Percentiles rank a stretch among this genome's conserved stretches.
These are phyloP conservation scores for Manis pentadactyla DNA, from an alignment of 2,797 vertebrate species.

Conservation along the genomic window DNA sequence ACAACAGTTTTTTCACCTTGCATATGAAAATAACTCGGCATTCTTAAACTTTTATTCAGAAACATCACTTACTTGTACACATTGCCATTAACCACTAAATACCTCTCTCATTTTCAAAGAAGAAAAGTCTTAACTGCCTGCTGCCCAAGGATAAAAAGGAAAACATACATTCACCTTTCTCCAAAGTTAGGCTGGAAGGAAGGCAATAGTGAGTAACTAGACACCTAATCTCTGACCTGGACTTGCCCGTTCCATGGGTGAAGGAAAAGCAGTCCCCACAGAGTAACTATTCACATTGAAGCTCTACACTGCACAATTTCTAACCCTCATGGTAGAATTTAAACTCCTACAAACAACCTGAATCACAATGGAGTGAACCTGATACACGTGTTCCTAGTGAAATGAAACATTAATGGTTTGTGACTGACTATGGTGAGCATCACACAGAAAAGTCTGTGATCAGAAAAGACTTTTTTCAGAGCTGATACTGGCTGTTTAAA, in stretches of 20 bases:
- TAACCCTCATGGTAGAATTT: not conserved
- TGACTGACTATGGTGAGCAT: not conserved
- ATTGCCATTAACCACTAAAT: not conserved
- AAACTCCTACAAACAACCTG: not conserved
- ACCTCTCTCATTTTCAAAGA: not conserved
- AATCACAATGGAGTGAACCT: not conserved
- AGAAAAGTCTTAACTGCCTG: not conserved
- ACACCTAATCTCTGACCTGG: not conserved
- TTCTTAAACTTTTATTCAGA: not conserved
- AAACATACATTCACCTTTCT: not conserved
- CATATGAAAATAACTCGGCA: constrained; percentile 33
- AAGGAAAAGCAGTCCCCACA: not conserved
- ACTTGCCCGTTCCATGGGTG: not conserved
- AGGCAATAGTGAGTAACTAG: not conserved
- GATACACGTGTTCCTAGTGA: not conserved
- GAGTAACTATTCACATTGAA: rapidly evolving
- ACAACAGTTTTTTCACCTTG: constrained; percentile 48
- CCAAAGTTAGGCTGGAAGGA: constrained; percentile 12
- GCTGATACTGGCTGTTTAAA: not conserved
- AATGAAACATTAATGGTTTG: not conserved
- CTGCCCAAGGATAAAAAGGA: not conserved
- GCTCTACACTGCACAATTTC: not conserved
- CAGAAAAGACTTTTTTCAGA: not conserved
- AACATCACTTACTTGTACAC: not conserved
- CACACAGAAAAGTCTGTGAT: not conserved